A percentile compares a stretch with the other conserved stretches of the same genome.
Evolutionary conservation across 1,140 invertebrate genomes (phyloP).

Genomic region (Portunus trituberculatus): DNA sequence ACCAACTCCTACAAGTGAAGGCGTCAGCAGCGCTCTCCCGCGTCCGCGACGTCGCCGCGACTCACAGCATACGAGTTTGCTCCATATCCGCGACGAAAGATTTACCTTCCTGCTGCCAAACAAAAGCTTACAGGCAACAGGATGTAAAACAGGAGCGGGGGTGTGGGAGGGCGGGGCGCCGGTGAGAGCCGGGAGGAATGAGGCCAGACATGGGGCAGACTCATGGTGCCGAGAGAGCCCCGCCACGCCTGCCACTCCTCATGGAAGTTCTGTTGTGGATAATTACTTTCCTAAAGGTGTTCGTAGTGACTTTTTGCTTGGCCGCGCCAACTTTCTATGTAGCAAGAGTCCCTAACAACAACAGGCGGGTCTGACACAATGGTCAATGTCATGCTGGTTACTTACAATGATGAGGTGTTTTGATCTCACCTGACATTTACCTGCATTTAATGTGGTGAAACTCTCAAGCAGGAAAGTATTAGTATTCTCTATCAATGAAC

Average conservation of each 20-base stretch:
- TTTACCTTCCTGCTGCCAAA: neutral
- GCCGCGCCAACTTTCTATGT: neutral
- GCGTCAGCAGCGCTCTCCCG: constrained; percentile 15
- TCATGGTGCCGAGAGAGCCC: neutral
- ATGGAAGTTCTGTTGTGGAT: neutral
- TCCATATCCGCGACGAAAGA: neutral
- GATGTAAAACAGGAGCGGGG: neutral
- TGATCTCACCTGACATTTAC: neutral
- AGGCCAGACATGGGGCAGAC: neutral
- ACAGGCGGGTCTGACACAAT: neutral
- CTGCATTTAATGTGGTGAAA: neutral
- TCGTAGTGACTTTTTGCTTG: too few species aligned
- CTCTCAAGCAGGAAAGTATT: neutral
- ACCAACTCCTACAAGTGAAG: neutral
- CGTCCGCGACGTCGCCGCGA: neutral
- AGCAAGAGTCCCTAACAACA: neutral
- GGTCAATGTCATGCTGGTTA: neutral
- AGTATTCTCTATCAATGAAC: neutral
- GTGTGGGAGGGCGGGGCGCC: constrained; percentile 3
- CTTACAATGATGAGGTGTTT: neutral
- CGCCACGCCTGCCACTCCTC: neutral
- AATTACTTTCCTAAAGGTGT: neutral
- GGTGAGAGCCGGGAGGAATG: neutral
- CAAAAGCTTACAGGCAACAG: neutral
- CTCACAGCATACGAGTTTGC: neutral